Base-by-base conservation (phyloP, 2,797 vertebrate genomes). In the Diplodus sargus region DNA sequence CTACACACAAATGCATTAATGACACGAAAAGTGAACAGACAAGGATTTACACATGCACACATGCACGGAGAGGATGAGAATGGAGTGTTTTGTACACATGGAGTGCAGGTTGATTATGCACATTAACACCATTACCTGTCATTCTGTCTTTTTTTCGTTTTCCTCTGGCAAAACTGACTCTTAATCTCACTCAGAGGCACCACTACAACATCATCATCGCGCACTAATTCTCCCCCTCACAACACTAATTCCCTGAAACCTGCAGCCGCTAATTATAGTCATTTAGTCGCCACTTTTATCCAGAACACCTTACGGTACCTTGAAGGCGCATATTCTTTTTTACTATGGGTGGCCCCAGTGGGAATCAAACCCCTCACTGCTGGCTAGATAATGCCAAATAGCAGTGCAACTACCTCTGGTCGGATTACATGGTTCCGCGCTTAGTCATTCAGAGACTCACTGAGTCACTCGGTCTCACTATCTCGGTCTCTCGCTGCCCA, bases 241-340 rank as follows among this genome's bases (percentile, higher is more conserved):
- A 90, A 82, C 84, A 85, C 90, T 87, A 91, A 92, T 91, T 88
- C 92, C 79, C 88, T 74, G 67, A 56, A 89, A 86, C 82, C 83
- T 83, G 64, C 76, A 78, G 76, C 70, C 84, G 64, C 83, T 93
- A 91, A 94, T 94, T 89, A 93, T 85, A 91, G 89, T 91, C 34
- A 93, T 93, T 91, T 78, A 67, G 79, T 4, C 52, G 70, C 81
- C 70, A 82, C 77, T 84, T 85, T 91, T 82, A 91, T 91, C 89
- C 85, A 74, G 49, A 82, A 81, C 82, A 87, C 87, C 89, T 90
- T 71, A 72, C 64, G 66, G 63, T 66, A 78, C 79, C 85, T 87
- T 71, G 22, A 82, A 87, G 84, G 79, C 15, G 47, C 81, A 59
- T 70, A 71, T 85, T 88, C 79, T 82, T 88, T 89, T 81, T 82